phyloP scores from a whole-genome alignment of 2,113 vertebrate genomes.

The Coracopsis vasa region DNA sequence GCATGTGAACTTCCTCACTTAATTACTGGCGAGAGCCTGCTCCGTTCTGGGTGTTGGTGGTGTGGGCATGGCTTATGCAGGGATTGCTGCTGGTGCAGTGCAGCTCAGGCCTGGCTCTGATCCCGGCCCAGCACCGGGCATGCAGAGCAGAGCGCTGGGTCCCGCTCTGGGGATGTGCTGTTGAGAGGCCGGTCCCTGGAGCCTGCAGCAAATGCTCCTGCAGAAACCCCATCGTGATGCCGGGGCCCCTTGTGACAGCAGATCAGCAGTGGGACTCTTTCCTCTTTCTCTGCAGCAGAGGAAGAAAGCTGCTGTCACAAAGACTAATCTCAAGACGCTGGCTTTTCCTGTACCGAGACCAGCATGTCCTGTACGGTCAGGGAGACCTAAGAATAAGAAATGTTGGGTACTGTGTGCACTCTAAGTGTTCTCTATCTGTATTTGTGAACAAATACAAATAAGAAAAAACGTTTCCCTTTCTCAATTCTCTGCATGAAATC shows the following conservation, averaged over 20 bases:
- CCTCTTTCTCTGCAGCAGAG: slow-evolving; percentile 30
- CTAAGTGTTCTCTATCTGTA: background rate
- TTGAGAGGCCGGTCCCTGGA: background rate
- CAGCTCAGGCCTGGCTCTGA: accelerated
- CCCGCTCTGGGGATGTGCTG: accelerated
- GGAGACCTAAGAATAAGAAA: slow-evolving; percentile 28
- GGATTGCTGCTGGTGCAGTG: accelerated
- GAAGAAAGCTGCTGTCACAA: slow-evolving; percentile 54
- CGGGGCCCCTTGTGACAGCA: background rate
- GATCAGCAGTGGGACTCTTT: background rate
- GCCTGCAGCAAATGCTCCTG: background rate
- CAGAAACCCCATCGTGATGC: background rate
- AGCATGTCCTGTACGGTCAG: slow-evolving; percentile 40
- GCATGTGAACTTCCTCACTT: background rate
- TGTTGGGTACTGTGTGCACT: background rate
- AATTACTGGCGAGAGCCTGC: accelerated
- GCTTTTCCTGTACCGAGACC: slow-evolving; percentile 46
- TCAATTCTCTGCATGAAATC: background rate
- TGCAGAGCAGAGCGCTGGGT: accelerated
- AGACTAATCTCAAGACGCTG: slow-evolving; percentile 45
- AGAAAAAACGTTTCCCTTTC: background rate
- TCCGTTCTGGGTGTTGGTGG: background rate
- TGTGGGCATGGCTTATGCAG: background rate
- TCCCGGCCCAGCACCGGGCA: accelerated
- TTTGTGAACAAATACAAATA: background rate